A percentile compares a stretch with the other conserved stretches of the same genome.
Conservation (phyloP, 2,113 vertebrate species). For the Caranx melampygus region DNA sequence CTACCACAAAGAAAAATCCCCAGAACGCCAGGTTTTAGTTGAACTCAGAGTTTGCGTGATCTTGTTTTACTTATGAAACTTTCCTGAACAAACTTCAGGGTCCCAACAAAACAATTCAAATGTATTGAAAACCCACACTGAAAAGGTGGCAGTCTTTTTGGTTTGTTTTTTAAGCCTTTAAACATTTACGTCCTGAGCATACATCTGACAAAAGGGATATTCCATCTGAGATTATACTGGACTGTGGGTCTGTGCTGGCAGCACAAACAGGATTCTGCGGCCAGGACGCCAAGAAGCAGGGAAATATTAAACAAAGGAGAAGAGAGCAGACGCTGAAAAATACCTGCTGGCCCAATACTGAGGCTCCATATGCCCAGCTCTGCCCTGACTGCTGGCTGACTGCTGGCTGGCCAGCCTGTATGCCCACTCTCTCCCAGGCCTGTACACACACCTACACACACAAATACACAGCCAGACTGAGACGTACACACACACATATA, state of each 20-base stretch:
- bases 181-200: conserved; percentile 23
- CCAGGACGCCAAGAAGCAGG: conserved; percentile 61
- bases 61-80: background rate
- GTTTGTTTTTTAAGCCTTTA: conserved; percentile 1
- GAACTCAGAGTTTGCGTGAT: background rate
- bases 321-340: conserved; percentile 81
- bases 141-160: background rate
- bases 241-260: conserved; percentile 64
- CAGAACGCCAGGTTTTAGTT: background rate
- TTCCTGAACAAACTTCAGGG: background rate
- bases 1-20: no score
- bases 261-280: conserved; percentile 59
- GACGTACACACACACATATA: conserved; percentile 47
- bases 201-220: conserved; percentile 49
- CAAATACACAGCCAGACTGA: conserved; percentile 50
- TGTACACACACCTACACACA: conserved; percentile 57
- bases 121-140: background rate
- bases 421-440: conserved; percentile 70
- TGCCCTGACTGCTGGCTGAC: conserved; percentile 74
- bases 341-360: conserved; percentile 82
- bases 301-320: conserved; percentile 79
- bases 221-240: conserved; percentile 48
- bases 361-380: conserved; percentile 83
- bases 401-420: conserved; percentile 76
- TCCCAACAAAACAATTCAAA: conserved; percentile 37